Base-by-base conservation (phyloP, 2,888 invertebrate species). In the Orchesellides sinensis region DNA sequence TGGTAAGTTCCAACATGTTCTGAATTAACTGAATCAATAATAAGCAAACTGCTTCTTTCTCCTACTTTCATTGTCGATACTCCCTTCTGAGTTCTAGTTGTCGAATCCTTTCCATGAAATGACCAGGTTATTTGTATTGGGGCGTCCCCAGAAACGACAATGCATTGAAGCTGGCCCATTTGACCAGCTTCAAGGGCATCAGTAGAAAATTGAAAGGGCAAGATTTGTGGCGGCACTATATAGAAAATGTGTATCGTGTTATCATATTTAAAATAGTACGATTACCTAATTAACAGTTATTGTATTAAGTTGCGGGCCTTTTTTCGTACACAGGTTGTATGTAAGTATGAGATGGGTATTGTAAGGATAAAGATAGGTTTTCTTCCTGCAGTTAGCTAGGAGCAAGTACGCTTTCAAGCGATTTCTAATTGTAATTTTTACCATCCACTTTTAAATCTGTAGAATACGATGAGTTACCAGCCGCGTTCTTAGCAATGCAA, bases 81-180 rank as follows among this genome's bases (percentile, higher is more conserved):
- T 59, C 93, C 93, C 81, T 90, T 90, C 84, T 91, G 83, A 25
- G 72, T 78, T 23, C 68, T 81, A 8, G 82, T 63, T 1, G 83
- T 65, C 17, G 83, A 70, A 6, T 83, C 66, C 63, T 92, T 90
- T 70, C 93, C 93, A 89, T 95, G 94, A 90, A 94, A 93, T 89
- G 92, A 92, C 96, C 96, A 96, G 69, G 92, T 92, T 84, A 96
- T 93, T 84, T 92, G 92, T 84, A 96, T 91, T 1, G 96, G 96
- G 88, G 93, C 92, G 90, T 96, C 96, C 83, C 96, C 95, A 90
- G 95, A 94, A 89, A 92, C 92, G 85, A 93, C 92, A 87, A 93
- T 92, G 90, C 95, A 95, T 84, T 93, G 92, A 77, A 94, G 92
- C 52, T 94, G 93, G 47, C 94, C 93, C 91, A 93, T 93, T 88